Conservation (phyloP, 2,888 invertebrate genomes). For the Oasisia sp. region DNA sequence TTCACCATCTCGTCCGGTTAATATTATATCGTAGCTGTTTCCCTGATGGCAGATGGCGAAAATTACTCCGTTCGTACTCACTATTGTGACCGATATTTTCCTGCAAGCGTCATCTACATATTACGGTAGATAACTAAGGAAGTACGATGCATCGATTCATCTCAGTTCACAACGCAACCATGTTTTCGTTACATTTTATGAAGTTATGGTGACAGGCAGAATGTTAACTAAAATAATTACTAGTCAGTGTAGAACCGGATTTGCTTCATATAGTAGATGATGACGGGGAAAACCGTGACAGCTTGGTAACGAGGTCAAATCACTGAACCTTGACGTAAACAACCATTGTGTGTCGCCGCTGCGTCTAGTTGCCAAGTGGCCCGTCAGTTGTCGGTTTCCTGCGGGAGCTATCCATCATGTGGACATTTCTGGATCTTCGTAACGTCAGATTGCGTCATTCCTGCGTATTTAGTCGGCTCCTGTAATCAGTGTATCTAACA, state of each 20-base stretch:
- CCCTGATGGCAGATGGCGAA: neutral
- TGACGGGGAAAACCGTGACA: neutral
- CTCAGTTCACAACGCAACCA: neutral
- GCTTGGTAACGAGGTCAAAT: neutral
- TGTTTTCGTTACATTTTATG: neutral
- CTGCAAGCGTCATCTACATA: neutral
- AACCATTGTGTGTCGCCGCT: neutral
- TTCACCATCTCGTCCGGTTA: neutral
- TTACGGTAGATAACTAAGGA: neutral
- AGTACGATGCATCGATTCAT: neutral
- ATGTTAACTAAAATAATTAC: neutral
- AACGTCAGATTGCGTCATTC: neutral
- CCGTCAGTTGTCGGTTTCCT: neutral
- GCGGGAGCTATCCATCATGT: neutral
- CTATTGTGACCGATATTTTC: neutral
- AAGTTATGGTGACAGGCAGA: neutral
- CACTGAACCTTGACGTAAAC: neutral
- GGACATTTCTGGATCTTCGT: neutral
- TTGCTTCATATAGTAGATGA: neutral
- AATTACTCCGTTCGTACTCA: neutral
- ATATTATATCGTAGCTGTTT: neutral
- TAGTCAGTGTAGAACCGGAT: neutral
- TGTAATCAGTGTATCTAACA: too few relatives aligned
- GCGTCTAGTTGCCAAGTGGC: neutral
- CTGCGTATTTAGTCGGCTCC: neutral